Percentiles rank a stretch among this genome's conserved stretches.
These are phyloP conservation scores for Hirundichthys speculiger DNA, from an alignment of 2,113 vertebrate species.

Conservation along the genomic window DNA sequence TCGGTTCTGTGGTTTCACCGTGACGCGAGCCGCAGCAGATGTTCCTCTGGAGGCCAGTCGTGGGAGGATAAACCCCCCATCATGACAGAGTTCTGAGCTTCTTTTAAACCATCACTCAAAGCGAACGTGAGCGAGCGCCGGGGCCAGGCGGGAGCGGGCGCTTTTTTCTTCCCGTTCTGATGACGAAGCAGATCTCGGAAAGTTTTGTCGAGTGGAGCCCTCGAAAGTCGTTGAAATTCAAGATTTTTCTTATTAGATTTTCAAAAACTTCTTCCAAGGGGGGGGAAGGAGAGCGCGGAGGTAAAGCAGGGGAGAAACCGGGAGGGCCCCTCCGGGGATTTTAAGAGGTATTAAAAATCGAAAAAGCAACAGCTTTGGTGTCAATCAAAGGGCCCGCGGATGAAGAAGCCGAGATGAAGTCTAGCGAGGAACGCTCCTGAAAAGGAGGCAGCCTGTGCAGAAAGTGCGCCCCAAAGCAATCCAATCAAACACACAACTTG, in stretches of 20 bases:
- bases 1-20: slow-evolving; percentile 45
- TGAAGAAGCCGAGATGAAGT: slow-evolving; percentile 66
- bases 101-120: slow-evolving; percentile 47
- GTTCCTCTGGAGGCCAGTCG: slow-evolving; percentile 66
- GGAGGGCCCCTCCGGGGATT: slow-evolving; percentile 50
- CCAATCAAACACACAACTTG: slow-evolving; percentile 60
- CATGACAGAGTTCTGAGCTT: slow-evolving; percentile 18
- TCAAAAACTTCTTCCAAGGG: slow-evolving; percentile 55
- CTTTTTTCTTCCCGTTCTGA: slow-evolving; percentile 45
- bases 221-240: slow-evolving; percentile 48
- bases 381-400: slow-evolving; percentile 69
- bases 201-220: slow-evolving; percentile 42
- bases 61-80: slow-evolving; percentile 37
- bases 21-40: slow-evolving; percentile 61
- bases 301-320: slow-evolving; percentile 16
- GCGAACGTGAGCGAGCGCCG: slow-evolving; percentile 1
- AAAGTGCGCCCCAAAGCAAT: slow-evolving; percentile 69
- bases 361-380: slow-evolving; percentile 77
- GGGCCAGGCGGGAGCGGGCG: slow-evolving; percentile 17
- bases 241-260: slow-evolving; percentile 60
- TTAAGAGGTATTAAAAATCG: slow-evolving; percentile 70
- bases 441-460: slow-evolving; percentile 58
- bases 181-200: slow-evolving; percentile 54
- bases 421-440: slow-evolving; percentile 49
- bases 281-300: slow-evolving; percentile 30